Percentiles rank a stretch among this genome's conserved stretches.
Conservation (phyloP, 2,113 vertebrate genomes). For the Bufo gargarizans region DNA sequence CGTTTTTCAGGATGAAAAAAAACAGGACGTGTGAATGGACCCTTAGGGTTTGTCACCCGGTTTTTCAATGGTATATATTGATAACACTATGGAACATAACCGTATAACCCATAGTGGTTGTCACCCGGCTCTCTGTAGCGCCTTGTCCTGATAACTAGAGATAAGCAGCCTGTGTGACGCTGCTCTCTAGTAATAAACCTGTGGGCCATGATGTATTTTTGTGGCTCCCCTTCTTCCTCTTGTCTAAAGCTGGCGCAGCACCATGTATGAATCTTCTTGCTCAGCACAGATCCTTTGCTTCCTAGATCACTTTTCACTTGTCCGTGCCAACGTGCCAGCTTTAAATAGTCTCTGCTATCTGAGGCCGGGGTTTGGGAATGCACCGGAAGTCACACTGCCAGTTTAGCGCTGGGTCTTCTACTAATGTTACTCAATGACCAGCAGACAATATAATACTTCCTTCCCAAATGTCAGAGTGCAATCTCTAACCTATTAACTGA, state of each 20-base stretch:
- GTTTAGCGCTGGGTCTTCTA: constrained; percentile 24
- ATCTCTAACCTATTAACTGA: constrained; percentile 43
- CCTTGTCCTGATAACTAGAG: background rate
- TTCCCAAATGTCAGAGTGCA: constrained; percentile 46
- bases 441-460: constrained; percentile 46
- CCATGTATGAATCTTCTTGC: background rate
- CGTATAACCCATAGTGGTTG: background rate
- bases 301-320: constrained; percentile 29
- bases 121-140: background rate
- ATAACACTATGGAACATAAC: background rate
- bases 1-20: too few relatives aligned
- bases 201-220: background rate
- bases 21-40: too few relatives aligned
- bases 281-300: constrained; percentile 34
- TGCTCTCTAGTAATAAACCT: background rate
- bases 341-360: constrained; percentile 43
- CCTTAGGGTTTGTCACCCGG: too few relatives aligned
- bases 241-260: background rate
- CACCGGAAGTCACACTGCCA: constrained; percentile 41
- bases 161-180: background rate
- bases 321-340: constrained; percentile 35
- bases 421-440: constrained; percentile 35
- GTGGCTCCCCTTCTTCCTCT: background rate
- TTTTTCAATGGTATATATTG: background rate
- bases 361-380: constrained; percentile 22